Evolutionary conservation across 2,797 vertebrate genomes (phyloP).

Genomic region (Coluber constrictor): DNA sequence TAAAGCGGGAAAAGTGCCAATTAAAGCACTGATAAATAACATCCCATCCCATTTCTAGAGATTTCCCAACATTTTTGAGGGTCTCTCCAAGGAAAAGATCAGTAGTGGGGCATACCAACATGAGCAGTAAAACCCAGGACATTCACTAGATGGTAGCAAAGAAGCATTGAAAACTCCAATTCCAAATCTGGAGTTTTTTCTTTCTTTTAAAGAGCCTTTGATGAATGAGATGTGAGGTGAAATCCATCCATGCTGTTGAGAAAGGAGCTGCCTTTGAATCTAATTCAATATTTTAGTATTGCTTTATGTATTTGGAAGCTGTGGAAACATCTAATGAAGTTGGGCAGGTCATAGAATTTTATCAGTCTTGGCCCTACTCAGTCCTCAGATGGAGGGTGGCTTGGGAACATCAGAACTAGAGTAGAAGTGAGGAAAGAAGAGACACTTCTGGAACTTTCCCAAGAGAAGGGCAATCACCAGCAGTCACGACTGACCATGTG

Average conservation of each 20-base stretch:
- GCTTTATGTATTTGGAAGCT: background rate
- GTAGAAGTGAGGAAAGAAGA: background rate
- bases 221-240: background rate
- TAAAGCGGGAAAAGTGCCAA: background rate
- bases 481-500: background rate
- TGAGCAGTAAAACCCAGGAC: background rate
- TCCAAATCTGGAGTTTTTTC: background rate
- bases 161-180: background rate
- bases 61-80: background rate
- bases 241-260: background rate
- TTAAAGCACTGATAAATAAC: slow-evolving; percentile 1
- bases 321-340: background rate
- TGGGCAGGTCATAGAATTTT: background rate
- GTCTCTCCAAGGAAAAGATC: background rate
- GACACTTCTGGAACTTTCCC: background rate
- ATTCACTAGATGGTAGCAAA: background rate
- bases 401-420: background rate
- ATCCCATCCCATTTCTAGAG: background rate
- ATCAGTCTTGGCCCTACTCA: background rate
- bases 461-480: background rate
- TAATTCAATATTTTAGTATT: background rate
- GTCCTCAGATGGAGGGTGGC: background rate
- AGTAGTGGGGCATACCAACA: too few species aligned
- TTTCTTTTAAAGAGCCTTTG: background rate
- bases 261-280: background rate